Evolutionary conservation across 2,797 vertebrate genomes (phyloP).

Genomic region (Lagorchestes hirsutus): DNA sequence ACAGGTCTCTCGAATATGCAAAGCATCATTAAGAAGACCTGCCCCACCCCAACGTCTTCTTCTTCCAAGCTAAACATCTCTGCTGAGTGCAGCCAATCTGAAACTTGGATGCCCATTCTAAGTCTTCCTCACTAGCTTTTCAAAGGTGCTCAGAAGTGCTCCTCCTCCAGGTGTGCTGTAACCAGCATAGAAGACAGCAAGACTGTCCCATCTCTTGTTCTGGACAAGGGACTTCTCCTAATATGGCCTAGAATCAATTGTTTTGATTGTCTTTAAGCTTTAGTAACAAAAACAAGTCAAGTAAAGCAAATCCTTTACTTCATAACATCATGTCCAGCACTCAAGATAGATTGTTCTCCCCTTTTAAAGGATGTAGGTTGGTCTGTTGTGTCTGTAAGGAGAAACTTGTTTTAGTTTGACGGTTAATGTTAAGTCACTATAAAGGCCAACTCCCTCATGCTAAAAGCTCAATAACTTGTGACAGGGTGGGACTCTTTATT

Average conservation of each 20-base stretch:
- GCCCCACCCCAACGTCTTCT: not conserved
- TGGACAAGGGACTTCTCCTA: not conserved
- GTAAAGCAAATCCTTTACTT: not conserved
- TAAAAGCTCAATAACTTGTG: slow-evolving; percentile 35
- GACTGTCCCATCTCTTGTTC: not conserved
- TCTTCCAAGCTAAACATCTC: too few species aligned
- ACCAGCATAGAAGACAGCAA: not conserved
- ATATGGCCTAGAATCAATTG: not conserved
- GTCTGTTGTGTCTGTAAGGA: slow-evolving; percentile 27
- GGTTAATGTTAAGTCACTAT: not conserved
- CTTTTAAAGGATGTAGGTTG: slow-evolving; percentile 12
- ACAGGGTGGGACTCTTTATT: slow-evolving; percentile 7
- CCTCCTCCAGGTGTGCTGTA: not conserved
- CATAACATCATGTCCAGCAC: not conserved
- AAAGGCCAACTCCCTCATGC: slow-evolving; percentile 27
- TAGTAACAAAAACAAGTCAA: slow-evolving; percentile 18
- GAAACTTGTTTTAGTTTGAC: slow-evolving; percentile 25
- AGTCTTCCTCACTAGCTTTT: not conserved
- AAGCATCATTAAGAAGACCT: not conserved
- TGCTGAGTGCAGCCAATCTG: too few species aligned
- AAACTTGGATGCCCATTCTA: not conserved
- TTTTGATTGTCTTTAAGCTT: slow-evolving; percentile 16
- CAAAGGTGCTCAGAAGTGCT: not conserved
- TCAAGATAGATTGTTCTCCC: not conserved
- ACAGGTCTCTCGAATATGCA: not conserved